A percentile compares a stretch with the other conserved stretches of the same genome.
Evolutionary conservation across 2,797 vertebrate species (phyloP).

Genomic region (Babyrousa celebensis): DNA sequence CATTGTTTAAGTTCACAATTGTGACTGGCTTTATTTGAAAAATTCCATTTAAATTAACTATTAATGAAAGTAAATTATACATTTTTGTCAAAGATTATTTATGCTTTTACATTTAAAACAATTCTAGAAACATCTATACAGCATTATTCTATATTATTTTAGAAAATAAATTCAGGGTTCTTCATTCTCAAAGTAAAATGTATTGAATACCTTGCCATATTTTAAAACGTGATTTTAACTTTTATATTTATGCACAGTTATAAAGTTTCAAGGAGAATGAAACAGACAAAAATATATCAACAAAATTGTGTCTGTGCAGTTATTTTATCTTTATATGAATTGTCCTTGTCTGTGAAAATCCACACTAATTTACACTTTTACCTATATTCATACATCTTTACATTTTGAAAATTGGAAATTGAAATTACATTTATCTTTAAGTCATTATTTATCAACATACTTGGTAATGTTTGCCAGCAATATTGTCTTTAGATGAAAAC

Average conservation of each 20-base stretch:
- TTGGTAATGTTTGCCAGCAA: constrained; percentile 91
- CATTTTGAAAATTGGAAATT: constrained; percentile 87
- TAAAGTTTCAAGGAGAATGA: constrained; percentile 27
- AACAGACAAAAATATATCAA: constrained; percentile 19
- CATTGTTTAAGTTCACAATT: not conserved
- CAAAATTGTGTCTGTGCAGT: not conserved
- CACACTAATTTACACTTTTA: constrained; percentile 71
- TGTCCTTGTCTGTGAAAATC: constrained; percentile 60
- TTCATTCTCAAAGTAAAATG: constrained; percentile 32
- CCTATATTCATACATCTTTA: constrained; percentile 81
- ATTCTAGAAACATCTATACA: constrained; percentile 23
- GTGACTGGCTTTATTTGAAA: not conserved
- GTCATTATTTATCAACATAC: constrained; percentile 88
- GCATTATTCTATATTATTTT: not conserved
- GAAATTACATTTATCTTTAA: constrained; percentile 90
- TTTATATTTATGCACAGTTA: constrained; percentile 1
- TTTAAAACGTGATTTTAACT: constrained; percentile 66
- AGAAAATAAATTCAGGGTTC: constrained; percentile 24
- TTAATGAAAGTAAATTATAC: constrained; percentile 50
- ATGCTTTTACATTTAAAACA: constrained; percentile 7
- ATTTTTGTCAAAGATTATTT: constrained; percentile 64
- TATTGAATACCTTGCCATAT: constrained; percentile 27
- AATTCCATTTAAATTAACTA: constrained; percentile 41
- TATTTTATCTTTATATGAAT: not conserved
- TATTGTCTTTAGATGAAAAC: constrained; percentile 90